Percentiles rank a stretch among this genome's conserved stretches.
These are phyloP conservation scores for Cephus pygmeus DNA, from an alignment of 2,888 invertebrate species.

Conservation along the genomic window DNA sequence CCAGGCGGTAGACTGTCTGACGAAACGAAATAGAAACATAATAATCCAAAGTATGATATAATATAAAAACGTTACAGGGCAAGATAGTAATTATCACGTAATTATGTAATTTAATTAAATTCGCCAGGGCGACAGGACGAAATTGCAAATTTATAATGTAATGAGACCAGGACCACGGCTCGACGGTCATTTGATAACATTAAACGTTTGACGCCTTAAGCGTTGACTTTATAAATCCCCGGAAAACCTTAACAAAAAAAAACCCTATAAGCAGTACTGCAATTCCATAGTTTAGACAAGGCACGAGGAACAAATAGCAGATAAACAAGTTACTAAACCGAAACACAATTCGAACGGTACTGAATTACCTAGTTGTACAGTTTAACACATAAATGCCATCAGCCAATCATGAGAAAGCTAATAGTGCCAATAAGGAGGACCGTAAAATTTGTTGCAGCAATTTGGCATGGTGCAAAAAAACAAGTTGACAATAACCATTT, in stretches of 20 bases:
- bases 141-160: slow-evolving; percentile 49
- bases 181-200: slow-evolving; percentile 22
- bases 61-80: not conserved
- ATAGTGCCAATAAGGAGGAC: not conserved
- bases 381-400: not conserved
- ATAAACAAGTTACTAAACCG: not conserved
- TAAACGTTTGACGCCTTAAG: slow-evolving; percentile 26
- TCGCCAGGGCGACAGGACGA: slow-evolving; percentile 33
- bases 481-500: not conserved
- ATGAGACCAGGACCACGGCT: slow-evolving; percentile 21
- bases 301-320: not conserved
- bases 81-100: slow-evolving; percentile 44
- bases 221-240: not conserved
- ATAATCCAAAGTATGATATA: not conserved
- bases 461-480: not conserved
- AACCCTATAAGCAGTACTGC: not conserved
- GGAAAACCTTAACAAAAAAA: not conserved
- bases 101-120: slow-evolving; percentile 47
- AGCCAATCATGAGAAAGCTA: not conserved
- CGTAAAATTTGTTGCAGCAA: not conserved
- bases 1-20: not conserved
- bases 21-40: not conserved
- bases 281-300: not conserved
- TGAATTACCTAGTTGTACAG: not conserved
- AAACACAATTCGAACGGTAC: not conserved